Evolutionary conservation across 2,888 invertebrate genomes (phyloP), one percentile per base, ranked within the genome.

Genomic region (Macaria liturata): DNA sequence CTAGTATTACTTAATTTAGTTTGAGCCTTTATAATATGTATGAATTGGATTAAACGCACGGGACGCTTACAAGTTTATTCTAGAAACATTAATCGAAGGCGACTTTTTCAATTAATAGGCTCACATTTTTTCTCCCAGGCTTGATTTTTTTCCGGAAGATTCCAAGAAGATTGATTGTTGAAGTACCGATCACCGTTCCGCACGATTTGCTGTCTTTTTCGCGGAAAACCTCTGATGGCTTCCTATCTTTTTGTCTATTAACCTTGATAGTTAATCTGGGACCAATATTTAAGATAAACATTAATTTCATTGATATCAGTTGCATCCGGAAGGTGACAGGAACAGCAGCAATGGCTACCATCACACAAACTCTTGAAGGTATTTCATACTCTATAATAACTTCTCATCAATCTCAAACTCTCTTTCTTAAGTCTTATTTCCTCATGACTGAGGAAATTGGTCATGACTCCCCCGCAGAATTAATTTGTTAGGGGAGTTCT

Each of bases 211-310:
- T 52, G 70, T 66, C 67, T 44, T 73, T 66, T 66, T 66, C 47
- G 61, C 69, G 72, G 74, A 76, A 76, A 57, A 57, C 45, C 53
- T 59, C 54, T 42, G 57, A 50, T 50, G 50, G 61, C 67, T 80
- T 86, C 84, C 85, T 73, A 64, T 34, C 57, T 74, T 69, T 75
- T 78, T 71, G 62, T 59, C 7, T 4, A 34, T 8, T 47, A 71
- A 62, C 82, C 84, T 82, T 82, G 63, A 64, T 56, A 64, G 65
- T 64, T 65, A 56, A 48, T 47, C 48, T 57, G 54, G 59, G 51
- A 62, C 60, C 57, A 67, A 86, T 88, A 88, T 89, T 88, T 89
- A 90, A 81, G 78, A 77, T 76, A 71, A 70, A 79, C 77, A 71
- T 76, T 82, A 78, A 82, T 83, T 80, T 83, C 71, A 63, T 65